Evolutionary conservation across 2,113 vertebrate species (phyloP).

Genomic region (Dromas ardeola): DNA sequence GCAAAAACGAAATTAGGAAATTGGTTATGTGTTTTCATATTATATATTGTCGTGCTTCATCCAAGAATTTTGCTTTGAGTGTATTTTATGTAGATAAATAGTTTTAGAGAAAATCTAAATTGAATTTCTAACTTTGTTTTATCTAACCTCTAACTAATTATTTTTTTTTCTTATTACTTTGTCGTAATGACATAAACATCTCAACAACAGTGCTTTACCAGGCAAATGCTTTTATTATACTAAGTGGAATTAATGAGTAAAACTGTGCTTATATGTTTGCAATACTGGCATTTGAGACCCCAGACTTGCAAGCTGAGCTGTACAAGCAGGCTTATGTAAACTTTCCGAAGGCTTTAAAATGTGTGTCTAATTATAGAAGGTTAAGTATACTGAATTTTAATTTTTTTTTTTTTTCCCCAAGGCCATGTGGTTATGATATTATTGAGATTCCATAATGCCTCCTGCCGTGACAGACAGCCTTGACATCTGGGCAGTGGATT

Average conservation of each 20-base stretch:
- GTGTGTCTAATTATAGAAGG: conserved; percentile 48
- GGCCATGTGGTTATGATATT: conserved; percentile 89
- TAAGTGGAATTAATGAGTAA: neutral
- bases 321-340: conserved; percentile 3
- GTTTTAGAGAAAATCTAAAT: neutral
- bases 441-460: conserved; percentile 88
- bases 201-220: neutral
- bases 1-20: neutral
- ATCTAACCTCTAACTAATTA: neutral
- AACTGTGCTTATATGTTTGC: neutral
- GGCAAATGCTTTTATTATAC: neutral
- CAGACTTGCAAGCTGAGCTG: neutral
- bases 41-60: neutral
- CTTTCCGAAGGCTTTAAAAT: conserved; percentile 41
- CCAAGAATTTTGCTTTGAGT: neutral
- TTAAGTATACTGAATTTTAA: conserved; percentile 3
- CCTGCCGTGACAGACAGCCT: conserved; percentile 95
- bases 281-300: neutral
- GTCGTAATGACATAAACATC: neutral
- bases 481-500: conserved; percentile 96
- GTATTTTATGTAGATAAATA: neutral
- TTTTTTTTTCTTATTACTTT: neutral
- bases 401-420: conserved; percentile 47
- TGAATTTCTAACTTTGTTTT: neutral
- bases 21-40: neutral